A percentile compares a stretch with the other conserved stretches of the same genome.
These are phyloP conservation scores for Drosophila albomicans DNA, from an alignment of 1,140 invertebrate species.

Conservation along the genomic window DNA sequence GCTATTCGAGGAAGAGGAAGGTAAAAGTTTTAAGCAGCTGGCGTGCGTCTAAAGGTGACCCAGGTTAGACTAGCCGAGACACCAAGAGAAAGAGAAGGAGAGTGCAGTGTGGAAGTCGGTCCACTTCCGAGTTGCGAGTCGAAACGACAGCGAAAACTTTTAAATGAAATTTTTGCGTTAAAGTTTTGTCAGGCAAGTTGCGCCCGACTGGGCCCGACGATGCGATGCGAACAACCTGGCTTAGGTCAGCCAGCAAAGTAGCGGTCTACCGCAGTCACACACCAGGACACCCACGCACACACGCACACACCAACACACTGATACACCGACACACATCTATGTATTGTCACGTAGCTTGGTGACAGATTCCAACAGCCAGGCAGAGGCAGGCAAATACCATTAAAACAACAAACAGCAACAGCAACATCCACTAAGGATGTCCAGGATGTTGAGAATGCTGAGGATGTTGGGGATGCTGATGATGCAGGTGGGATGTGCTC, in stretches of 20 bases:
- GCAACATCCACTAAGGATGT: constrained; percentile 29
- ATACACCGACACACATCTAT: constrained; percentile 22
- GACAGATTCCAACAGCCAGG: constrained; percentile 71
- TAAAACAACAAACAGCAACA: constrained; percentile 70
- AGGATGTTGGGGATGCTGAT: constrained; percentile 15
- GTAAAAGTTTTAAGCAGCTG: constrained; percentile 71
- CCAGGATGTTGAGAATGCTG: constrained; percentile 12
- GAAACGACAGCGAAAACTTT: constrained; percentile 67
- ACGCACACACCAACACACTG: not conserved
- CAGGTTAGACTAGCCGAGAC: constrained; percentile 2
- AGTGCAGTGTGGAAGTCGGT: not conserved
- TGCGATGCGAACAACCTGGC: constrained; percentile 55
- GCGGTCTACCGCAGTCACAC: constrained; percentile 61
- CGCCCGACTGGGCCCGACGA: constrained; percentile 9
- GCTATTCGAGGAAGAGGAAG: constrained; percentile 11
- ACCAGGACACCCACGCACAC: constrained; percentile 3
- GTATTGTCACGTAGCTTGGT: constrained; percentile 80
- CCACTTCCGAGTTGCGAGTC: constrained; percentile 19
- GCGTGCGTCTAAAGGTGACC: constrained; percentile 54
- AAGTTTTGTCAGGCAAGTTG: constrained; percentile 76
- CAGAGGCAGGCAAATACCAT: constrained; percentile 71
- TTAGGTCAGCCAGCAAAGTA: constrained; percentile 64
- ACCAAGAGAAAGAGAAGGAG: no score
- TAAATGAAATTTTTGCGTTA: constrained; percentile 83
- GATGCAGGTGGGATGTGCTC: constrained; percentile 18